Conservation (phyloP, 35 echinoderm and acorn worm genomes). For the Hemicentrotus pulcherrimus region DNA sequence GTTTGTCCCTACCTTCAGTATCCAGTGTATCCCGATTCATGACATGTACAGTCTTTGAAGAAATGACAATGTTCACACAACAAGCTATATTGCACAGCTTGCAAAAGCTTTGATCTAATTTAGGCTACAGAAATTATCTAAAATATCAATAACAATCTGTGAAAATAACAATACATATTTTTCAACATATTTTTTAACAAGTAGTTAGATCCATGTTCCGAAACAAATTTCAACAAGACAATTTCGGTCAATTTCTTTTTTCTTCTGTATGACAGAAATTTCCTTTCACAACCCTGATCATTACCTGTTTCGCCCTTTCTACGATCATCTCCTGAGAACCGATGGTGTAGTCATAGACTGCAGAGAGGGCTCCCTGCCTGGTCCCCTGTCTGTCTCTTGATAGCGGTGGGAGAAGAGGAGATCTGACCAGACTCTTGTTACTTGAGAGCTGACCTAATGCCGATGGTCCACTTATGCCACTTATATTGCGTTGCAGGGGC, state of each 20-base stretch:
- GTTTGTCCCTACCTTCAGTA: neutral
- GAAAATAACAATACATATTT: neutral
- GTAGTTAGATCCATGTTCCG: too few relatives aligned
- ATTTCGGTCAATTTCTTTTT: too few relatives aligned
- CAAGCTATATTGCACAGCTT: too few relatives aligned
- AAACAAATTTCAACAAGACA: too few relatives aligned
- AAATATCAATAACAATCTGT: too few relatives aligned
- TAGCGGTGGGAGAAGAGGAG: conserved; percentile 52
- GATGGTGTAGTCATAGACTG: conserved; percentile 93
- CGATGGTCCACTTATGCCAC: neutral
- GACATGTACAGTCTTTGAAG: too few relatives aligned
- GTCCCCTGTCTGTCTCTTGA: conserved; percentile 65
- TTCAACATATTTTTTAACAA: too few relatives aligned
- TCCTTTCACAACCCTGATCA: too few relatives aligned
- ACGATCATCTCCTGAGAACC: conserved; percentile 99
- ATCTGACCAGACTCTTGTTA: conserved; percentile 35
- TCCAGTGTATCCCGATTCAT: neutral
- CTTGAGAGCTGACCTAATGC: conserved; percentile 43
- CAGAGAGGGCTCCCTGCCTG: conserved; percentile 82
- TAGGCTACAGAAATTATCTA: too few relatives aligned
- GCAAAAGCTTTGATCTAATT: too few relatives aligned
- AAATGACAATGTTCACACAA: too few relatives aligned
- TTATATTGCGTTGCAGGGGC: conserved; percentile 9
- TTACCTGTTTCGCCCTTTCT: conserved; percentile 92
- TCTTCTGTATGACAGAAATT: too few relatives aligned